Evolutionary conservation across 1,140 invertebrate species (phyloP), one percentile per base, ranked within the genome.

Genomic region (Macrobrachium rosenbergii): DNA sequence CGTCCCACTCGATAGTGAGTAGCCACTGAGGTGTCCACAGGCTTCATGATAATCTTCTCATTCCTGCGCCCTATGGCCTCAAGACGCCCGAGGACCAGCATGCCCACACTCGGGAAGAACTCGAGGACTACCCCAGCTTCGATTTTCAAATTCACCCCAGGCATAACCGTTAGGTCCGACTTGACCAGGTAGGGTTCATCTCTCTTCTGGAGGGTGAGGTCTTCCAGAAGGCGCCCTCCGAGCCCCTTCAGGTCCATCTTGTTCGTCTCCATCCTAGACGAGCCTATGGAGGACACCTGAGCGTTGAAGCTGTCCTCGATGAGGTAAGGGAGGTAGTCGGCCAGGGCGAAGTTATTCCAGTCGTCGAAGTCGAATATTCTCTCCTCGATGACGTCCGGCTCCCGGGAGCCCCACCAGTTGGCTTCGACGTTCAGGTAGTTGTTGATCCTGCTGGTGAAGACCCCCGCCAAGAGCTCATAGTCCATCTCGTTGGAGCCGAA

Each of bases 321-420:
- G 63, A 99, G 93, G 92, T 95, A 99, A 0, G 98, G 98, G 84
- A 94, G 94, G 92, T 96, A 99, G 23, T 95, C 94, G 0, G 98
- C 98, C 62, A 98, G 94, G 0, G 98, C 98, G 92, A 98, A 98
- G 92, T 98, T 97, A 91, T 99, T 99, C 99, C 99, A 99, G 91
- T 99, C 98, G 92, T 99, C 98, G 93, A 99, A 99, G 93, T 99
- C 99, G 92, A 99, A 99, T 90, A 99, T 99, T 91, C 95, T 94
- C 75, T 95, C 93, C 88, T 94, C 93, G 52, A 99, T 99, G 59
- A 93, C 92, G 10, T 91, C 91, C 64, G 95, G 93, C 81, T 96
- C 94, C 5, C 92, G 92, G 7, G 95, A 95, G 12, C 98, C 98
- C 98, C 99, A 99, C 96, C 97, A 99, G 92, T 99, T 99, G 91